Evolutionary conservation across 2,797 vertebrate species (phyloP).

Genomic region (Chaunax sp.): DNA sequence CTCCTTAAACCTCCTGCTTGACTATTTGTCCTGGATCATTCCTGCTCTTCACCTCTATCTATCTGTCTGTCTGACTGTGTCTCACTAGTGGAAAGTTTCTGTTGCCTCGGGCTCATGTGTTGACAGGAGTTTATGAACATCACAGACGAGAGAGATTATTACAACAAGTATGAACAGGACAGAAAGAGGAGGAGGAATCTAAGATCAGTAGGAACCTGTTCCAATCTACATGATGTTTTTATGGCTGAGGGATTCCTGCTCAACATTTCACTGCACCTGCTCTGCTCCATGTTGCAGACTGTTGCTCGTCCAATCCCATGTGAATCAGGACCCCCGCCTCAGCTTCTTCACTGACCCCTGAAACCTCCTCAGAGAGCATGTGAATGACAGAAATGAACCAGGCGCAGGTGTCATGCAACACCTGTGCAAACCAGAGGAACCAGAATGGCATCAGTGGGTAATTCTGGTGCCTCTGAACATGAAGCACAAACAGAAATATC

Average conservation of each 20-base stretch:
- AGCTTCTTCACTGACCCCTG: no score
- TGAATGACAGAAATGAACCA: no score
- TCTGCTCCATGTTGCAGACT: neutral
- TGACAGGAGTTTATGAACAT: conserved; percentile 41
- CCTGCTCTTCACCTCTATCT: no score
- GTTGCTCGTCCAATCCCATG: no score
- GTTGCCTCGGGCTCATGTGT: neutral
- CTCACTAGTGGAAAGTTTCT: conserved; percentile 14
- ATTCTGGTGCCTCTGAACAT: no score
- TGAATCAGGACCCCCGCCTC: no score
- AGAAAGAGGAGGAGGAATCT: neutral
- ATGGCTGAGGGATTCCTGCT: conserved; percentile 9
- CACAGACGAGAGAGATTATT: neutral
- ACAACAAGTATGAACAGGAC: conserved; percentile 24
- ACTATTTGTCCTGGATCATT: neutral
- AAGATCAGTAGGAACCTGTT: conserved; percentile 8
- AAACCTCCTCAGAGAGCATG: no score
- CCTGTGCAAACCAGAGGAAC: no score
- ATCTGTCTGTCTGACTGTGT: neutral
- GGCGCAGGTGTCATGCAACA: no score
- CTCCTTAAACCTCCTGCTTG: neutral
- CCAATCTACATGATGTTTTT: neutral
- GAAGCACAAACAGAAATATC: no score
- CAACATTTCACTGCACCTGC: conserved; percentile 16
- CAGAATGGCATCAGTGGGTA: no score